Base-by-base conservation (phyloP, 2,797 vertebrate genomes). In the Danio kyathit region DNA sequence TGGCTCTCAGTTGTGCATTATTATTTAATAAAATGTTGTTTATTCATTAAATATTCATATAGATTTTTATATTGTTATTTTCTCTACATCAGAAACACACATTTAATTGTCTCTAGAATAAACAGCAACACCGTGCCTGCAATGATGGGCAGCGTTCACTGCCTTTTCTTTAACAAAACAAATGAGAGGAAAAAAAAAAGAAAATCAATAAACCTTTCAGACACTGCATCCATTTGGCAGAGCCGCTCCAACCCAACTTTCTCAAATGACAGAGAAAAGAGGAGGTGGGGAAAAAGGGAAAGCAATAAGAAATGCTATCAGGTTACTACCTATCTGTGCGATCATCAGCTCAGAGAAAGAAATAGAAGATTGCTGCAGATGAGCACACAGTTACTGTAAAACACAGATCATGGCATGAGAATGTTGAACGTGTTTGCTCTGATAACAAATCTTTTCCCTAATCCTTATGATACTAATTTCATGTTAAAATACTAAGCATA, bases 201-300 rank as follows among this genome's bases (percentile, higher is more conserved):
- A 85, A 86, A 90, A 92, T 91, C 89, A 84, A 88, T 89, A 91
- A 86, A 76, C 49, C 86, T 84, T 87, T 87, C 77, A 90, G 87
- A 88, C 82, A 63, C 72, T 52, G 79, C 84, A 79, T 86, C 80
- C 82, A 88, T 89, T 89, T 90, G 87, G 86, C 88, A 85, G 71
- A 51, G 79, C 85, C 60, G 82, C 66, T 87, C 75, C 82, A 81
- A 74, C 85, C 86, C 63, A 66, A 87, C 81, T 88, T 87, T 82
- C 87, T 90, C 82, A 81, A 86, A 89, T 88, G 82, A 89, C 84
- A 89, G 81, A 83, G 81, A 85, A 69, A 67, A 86, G 72, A 78
- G 75, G 65, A 82, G 81, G 43, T 48, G 57, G 44, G 38, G 69
- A 16, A 38, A 13, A 29, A 59, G n/a, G 56, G 19, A 76, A 63